Percentiles rank a stretch among this genome's conserved stretches.
Conservation (phyloP, 2,113 vertebrate genomes). For the Cyrtonyx montezumae region DNA sequence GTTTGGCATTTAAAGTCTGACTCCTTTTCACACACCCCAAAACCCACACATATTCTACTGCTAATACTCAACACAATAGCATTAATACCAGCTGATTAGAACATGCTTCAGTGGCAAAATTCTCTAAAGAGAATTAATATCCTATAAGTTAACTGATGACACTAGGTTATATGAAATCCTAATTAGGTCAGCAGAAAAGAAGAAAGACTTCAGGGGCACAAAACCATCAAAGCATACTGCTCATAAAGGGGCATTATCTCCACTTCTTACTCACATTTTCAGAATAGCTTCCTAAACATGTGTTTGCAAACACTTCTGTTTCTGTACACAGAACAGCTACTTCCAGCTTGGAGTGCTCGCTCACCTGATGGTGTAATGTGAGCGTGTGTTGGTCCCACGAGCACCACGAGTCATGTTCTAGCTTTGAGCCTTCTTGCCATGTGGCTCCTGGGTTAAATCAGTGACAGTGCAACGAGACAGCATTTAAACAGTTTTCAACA, state of each 20-base stretch:
- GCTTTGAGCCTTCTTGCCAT: neutral
- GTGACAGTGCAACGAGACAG: neutral
- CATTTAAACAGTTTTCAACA: neutral
- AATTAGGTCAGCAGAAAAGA: conserved; percentile 81
- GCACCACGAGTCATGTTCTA: neutral
- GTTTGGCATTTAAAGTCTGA: conserved; percentile 74
- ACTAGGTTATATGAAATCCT: conserved; percentile 74
- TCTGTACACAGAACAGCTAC: neutral
- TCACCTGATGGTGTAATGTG: neutral
- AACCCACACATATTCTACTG: conserved; percentile 79
- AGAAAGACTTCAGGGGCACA: conserved; percentile 72
- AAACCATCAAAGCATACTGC: conserved; percentile 14
- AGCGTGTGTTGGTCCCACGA: neutral
- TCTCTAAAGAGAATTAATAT: conserved; percentile 56
- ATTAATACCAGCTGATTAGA: conserved; percentile 84
- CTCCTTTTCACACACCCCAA: conserved; percentile 73
- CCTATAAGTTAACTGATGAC: conserved; percentile 68
- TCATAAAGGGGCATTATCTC: conserved; percentile 17
- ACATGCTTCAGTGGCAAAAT: conserved; percentile 85
- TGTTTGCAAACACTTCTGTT: neutral
- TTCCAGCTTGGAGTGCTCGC: neutral
- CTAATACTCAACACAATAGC: conserved; percentile 85
- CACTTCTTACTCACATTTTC: neutral
- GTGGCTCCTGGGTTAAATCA: neutral
- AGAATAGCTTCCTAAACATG: neutral